phyloP scores from a whole-genome alignment of 2,797 vertebrate genomes.

The Lepus townsendii region DNA sequence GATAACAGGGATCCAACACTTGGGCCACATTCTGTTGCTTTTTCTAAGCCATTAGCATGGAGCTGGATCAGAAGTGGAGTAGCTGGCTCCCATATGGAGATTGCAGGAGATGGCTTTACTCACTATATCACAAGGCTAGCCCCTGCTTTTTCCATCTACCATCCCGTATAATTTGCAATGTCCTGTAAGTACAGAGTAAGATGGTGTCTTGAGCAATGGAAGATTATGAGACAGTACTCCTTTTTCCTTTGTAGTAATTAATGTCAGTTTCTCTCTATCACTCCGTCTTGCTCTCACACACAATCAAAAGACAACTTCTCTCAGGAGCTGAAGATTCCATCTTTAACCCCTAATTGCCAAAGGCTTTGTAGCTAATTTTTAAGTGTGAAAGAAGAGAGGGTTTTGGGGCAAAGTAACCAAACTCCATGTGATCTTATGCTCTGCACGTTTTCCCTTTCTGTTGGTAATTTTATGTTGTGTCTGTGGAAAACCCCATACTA shows the following conservation, averaged over 20 bases:
- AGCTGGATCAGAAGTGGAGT: too few relatives aligned
- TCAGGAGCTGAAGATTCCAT: not conserved
- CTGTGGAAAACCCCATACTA: not conserved
- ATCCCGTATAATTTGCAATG: not conserved
- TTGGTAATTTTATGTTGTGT: not conserved
- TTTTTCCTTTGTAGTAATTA: not conserved
- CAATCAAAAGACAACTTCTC: not conserved
- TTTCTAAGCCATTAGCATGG: too few relatives aligned
- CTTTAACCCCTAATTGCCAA: not conserved
- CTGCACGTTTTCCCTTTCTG: not conserved
- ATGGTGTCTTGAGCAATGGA: not conserved
- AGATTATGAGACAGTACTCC: not conserved
- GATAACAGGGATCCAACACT: too few relatives aligned
- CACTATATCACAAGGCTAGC: too few relatives aligned
- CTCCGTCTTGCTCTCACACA: not conserved
- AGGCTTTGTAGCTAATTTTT: not conserved
- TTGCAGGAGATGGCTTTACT: too few relatives aligned
- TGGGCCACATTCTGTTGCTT: too few relatives aligned
- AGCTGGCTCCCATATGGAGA: too few relatives aligned
- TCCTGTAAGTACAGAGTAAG: not conserved
- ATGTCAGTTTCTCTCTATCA: conserved; percentile 18
- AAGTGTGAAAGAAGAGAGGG: not conserved
- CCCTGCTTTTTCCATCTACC: not conserved
- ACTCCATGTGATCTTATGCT: not conserved
- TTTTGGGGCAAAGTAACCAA: not conserved